A percentile compares a stretch with the other conserved stretches of the same genome.
Evolutionary conservation across 2,888 invertebrate genomes (phyloP).

Genomic region (Drosophila incognita): DNA sequence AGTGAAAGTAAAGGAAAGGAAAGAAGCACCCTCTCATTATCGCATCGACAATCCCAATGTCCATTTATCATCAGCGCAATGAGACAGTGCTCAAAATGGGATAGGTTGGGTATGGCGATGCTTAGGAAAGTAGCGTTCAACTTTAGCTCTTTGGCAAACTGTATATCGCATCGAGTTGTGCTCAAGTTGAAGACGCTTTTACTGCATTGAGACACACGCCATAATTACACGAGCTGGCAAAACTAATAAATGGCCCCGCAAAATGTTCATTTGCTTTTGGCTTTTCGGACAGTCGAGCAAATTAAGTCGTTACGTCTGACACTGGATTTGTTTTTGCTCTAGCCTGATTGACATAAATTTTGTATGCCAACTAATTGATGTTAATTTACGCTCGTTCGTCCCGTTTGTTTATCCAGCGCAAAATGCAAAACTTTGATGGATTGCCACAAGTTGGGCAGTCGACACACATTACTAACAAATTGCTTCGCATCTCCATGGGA

Average conservation of each 20-base stretch:
- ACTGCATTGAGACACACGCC: conserved; percentile 42
- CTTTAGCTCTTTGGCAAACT: conserved; percentile 63
- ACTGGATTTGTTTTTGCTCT: conserved; percentile 48
- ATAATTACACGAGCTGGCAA: conserved; percentile 63
- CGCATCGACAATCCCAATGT: conserved; percentile 63
- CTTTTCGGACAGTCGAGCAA: conserved; percentile 42
- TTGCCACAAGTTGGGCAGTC: conserved; percentile 11
- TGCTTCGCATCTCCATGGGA: conserved; percentile 8
- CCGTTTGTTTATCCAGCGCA: conserved; percentile 25
- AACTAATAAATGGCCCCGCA: conserved; percentile 58
- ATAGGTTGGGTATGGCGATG: neutral
- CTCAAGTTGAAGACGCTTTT: conserved; percentile 17
- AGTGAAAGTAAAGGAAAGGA: neutral
- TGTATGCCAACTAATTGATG: conserved; percentile 72
- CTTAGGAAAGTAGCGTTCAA: conserved; percentile 1
- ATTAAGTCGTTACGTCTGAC: conserved; percentile 53
- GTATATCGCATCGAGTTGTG: conserved; percentile 24
- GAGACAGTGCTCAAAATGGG: conserved; percentile 31
- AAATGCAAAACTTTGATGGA: conserved; percentile 61
- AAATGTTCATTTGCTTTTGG: conserved; percentile 61
- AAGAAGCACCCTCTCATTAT: conserved; percentile 67
- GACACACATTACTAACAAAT: conserved; percentile 6
- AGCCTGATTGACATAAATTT: conserved; percentile 71
- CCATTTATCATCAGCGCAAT: conserved; percentile 73
- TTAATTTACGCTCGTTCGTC: conserved; percentile 58